These are phyloP conservation scores for Marcusenius ussheri DNA, from an alignment of 2,113 vertebrate species.

Conservation along the genomic window DNA sequence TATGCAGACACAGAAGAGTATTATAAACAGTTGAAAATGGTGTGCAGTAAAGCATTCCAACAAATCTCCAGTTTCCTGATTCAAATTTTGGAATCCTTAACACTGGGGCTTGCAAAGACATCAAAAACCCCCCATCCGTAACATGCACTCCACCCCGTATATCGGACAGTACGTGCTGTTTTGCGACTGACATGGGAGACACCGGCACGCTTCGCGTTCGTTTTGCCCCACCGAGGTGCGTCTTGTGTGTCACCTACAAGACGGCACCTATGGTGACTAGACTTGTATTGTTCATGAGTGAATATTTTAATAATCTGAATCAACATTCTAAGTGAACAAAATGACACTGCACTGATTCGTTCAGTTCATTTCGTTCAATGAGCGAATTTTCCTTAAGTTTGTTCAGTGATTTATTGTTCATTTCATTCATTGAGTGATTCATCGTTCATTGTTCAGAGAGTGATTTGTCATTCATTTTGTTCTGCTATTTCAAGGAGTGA, in stretches of 20 bases:
- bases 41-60: constrained; percentile 98
- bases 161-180: neutral
- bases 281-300: neutral
- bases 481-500: neutral
- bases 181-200: neutral
- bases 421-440: neutral
- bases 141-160: neutral
- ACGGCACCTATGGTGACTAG: neutral
- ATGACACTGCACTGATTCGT: neutral
- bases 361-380: neutral
- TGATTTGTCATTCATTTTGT: neutral
- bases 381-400: neutral
- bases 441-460: neutral
- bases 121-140: constrained; percentile 36
- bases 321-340: neutral
- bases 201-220: neutral
- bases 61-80: constrained; percentile 95
- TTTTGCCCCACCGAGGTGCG: neutral
- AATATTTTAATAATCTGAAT: neutral
- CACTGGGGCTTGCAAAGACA: constrained; percentile 88
- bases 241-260: neutral
- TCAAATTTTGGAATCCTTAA: constrained; percentile 79
- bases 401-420: neutral
- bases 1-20: constrained; percentile 99
- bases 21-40: constrained; percentile 99